Conservation (phyloP, 2,797 vertebrate species). For the Nannoperca obscura region DNA sequence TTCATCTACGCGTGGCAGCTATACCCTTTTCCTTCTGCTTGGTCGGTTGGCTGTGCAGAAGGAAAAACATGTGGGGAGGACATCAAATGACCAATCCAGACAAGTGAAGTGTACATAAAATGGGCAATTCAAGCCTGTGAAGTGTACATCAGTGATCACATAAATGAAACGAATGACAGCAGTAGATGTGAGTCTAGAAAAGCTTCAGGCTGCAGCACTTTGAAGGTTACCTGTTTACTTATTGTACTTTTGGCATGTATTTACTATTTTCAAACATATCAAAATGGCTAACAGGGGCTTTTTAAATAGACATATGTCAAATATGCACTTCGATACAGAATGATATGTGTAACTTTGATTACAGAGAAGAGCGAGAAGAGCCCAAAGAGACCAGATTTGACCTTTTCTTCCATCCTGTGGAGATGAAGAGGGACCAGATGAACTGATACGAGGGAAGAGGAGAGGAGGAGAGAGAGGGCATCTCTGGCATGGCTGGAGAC, state of each 20-base stretch:
- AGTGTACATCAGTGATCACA: slow-evolving; percentile 69
- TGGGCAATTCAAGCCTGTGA: slow-evolving; percentile 54
- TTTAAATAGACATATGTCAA: neutral
- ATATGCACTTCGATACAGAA: neutral
- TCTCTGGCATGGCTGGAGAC: slow-evolving; percentile 80
- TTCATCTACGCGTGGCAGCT: slow-evolving; percentile 57
- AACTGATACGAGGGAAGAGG: slow-evolving; percentile 54
- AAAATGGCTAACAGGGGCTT: neutral
- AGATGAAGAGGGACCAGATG: slow-evolving; percentile 63
- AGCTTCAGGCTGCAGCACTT: slow-evolving; percentile 37
- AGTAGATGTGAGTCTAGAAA: slow-evolving; percentile 17
- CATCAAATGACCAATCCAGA: slow-evolving; percentile 61
- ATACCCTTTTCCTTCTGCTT: slow-evolving; percentile 49
- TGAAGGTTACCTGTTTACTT: slow-evolving; percentile 52
- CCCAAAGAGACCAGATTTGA: slow-evolving; percentile 40
- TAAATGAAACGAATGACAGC: slow-evolving; percentile 44
- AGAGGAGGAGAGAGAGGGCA: slow-evolving; percentile 57
- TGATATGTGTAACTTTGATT: slow-evolving; percentile 16
- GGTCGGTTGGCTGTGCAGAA: slow-evolving; percentile 38
- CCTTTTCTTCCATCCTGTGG: slow-evolving; percentile 57
- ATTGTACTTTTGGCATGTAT: neutral
- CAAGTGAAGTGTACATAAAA: slow-evolving; percentile 71
- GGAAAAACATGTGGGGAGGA: slow-evolving; percentile 47
- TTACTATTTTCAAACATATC: slow-evolving; percentile 4
- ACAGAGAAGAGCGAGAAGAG: neutral